A percentile compares a stretch with the other conserved stretches of the same genome.
Evolutionary conservation across 2,888 invertebrate species (phyloP).

Genomic region (Leptogaster cylindrica): DNA sequence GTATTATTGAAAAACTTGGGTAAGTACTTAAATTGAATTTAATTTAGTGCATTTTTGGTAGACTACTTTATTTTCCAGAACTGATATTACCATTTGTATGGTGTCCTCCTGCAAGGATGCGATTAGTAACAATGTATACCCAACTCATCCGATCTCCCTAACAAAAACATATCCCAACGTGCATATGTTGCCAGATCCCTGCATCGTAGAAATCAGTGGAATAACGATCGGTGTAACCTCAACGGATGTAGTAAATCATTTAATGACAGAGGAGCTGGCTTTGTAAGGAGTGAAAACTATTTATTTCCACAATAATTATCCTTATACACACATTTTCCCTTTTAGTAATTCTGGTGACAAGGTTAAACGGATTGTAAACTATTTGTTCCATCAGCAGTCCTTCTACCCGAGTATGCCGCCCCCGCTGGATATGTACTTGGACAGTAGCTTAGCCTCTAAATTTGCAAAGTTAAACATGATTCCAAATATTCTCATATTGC

Average conservation of each 20-base stretch:
- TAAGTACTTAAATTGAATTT: slow-evolving; percentile 55
- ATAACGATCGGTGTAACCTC: slow-evolving; percentile 80
- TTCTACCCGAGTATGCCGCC: slow-evolving; percentile 86
- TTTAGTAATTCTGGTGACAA: slow-evolving; percentile 68
- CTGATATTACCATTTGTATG: slow-evolving; percentile 74
- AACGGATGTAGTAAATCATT: slow-evolving; percentile 81
- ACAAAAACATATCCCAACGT: slow-evolving; percentile 68
- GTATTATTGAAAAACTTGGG: slow-evolving; percentile 70
- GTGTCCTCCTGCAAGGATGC: slow-evolving; percentile 80
- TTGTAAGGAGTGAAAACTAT: no score
- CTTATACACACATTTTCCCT: no score
- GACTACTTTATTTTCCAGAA: slow-evolving; percentile 61
- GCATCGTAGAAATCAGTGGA: slow-evolving; percentile 77
- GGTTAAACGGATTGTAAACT: slow-evolving; percentile 74
- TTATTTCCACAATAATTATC: no score
- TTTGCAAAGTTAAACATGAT: slow-evolving; percentile 73
- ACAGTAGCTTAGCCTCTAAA: slow-evolving; percentile 74
- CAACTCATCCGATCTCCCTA: slow-evolving; percentile 77
- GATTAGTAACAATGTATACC: slow-evolving; percentile 80
- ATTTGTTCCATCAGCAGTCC: slow-evolving; percentile 77
- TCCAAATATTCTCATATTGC: slow-evolving; percentile 84
- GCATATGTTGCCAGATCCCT: slow-evolving; percentile 80
- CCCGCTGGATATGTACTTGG: slow-evolving; percentile 69
- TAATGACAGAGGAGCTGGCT: slow-evolving; percentile 80
- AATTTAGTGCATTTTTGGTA: slow-evolving; percentile 3